Evolutionary conservation across 2,888 invertebrate genomes (phyloP).

Genomic region (Mythimna ferrago): DNA sequence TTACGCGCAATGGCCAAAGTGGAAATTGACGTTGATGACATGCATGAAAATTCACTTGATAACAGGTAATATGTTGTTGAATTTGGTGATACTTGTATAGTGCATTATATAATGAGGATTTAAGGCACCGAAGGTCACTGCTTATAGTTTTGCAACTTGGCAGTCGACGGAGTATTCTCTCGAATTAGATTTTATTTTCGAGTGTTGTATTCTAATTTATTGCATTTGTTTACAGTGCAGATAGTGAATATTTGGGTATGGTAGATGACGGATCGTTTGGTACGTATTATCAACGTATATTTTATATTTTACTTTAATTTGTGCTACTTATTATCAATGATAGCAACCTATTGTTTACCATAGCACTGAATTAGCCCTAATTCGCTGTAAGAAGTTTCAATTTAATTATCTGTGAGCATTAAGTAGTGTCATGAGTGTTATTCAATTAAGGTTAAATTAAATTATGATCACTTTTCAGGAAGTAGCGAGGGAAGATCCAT

Average conservation of each 20-base stretch:
- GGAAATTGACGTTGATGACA: constrained; percentile 90
- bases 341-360: constrained; percentile 51
- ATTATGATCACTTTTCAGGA: constrained; percentile 82
- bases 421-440: constrained; percentile 48
- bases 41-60: constrained; percentile 91
- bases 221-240: constrained; percentile 84
- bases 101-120: constrained; percentile 83
- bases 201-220: constrained; percentile 65
- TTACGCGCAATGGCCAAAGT: constrained; percentile 89
- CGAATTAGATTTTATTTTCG: constrained; percentile 66
- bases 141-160: constrained; percentile 82
- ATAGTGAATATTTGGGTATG: constrained; percentile 86
- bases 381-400: constrained; percentile 60
- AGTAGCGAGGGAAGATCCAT: constrained; percentile 86
- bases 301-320: constrained; percentile 16
- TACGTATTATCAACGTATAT: constrained; percentile 68
- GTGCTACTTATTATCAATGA: not conserved
- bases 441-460: constrained; percentile 74
- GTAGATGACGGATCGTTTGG: constrained; percentile 85
- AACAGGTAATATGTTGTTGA: constrained; percentile 88
- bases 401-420: constrained; percentile 69
- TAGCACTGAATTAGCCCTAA: constrained; percentile 47
- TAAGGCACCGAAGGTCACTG: constrained; percentile 85
- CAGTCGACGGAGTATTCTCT: constrained; percentile 72
- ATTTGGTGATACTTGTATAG: constrained; percentile 60